Evolutionary conservation across 2,888 invertebrate genomes (phyloP).

Genomic region (Isotomurus palustris): DNA sequence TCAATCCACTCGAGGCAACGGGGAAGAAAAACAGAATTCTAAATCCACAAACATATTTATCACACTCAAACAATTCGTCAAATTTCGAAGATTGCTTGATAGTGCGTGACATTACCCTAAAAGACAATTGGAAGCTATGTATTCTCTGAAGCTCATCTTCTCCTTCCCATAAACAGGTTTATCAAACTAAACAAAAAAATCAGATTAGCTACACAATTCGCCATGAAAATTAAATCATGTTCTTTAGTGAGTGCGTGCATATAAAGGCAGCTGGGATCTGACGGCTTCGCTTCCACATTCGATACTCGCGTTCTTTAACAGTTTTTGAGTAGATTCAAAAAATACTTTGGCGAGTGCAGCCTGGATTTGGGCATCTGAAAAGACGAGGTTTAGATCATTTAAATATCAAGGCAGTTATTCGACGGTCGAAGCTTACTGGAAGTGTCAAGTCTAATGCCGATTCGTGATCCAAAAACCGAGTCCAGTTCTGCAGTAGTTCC

Average conservation of each 20-base stretch:
- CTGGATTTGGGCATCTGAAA: constrained; percentile 89
- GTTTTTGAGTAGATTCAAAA: constrained; percentile 77
- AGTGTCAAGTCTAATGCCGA: constrained; percentile 86
- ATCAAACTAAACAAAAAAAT: constrained; percentile 59
- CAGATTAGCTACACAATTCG: neutral
- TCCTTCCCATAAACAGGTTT: constrained; percentile 81
- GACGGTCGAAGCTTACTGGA: constrained; percentile 60
- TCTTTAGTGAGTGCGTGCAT: no score
- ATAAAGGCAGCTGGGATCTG: constrained; percentile 56
- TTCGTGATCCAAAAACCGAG: constrained; percentile 77
- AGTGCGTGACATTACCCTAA: constrained; percentile 66
- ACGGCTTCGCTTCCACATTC: constrained; percentile 75
- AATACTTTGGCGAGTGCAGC: constrained; percentile 80
- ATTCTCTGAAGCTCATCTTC: constrained; percentile 89
- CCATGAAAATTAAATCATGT: neutral
- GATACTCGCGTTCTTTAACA: constrained; percentile 67
- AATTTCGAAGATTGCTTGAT: neutral
- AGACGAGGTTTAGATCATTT: no score
- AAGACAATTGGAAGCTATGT: constrained; percentile 92
- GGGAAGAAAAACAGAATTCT: constrained; percentile 95
- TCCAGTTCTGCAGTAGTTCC: constrained; percentile 79
- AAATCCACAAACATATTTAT: no score
- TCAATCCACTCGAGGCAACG: constrained; percentile 52
- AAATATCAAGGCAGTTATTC: neutral
- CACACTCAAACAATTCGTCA: neutral